phyloP scores from a whole-genome alignment of 2,888 invertebrate species.

The Pammene aurita region DNA sequence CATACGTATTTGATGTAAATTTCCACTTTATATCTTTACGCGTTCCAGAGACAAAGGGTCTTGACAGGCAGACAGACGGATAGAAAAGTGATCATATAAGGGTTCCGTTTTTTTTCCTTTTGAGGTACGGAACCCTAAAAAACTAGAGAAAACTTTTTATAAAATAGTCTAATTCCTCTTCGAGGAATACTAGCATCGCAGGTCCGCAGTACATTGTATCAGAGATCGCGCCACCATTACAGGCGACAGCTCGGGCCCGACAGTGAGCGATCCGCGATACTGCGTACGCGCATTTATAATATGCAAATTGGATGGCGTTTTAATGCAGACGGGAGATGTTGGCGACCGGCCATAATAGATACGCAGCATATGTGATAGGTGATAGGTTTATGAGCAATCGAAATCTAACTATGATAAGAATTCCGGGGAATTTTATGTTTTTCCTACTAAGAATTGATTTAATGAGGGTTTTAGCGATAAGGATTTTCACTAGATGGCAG shows the following conservation, averaged over 20 bases:
- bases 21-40: too few relatives aligned
- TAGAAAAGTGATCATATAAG: too few relatives aligned
- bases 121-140: too few relatives aligned
- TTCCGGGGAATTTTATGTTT: neutral
- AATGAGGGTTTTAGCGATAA: too few relatives aligned
- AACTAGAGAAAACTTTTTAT: too few relatives aligned
- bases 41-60: too few relatives aligned
- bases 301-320: constrained; percentile 39
- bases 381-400: constrained; percentile 19
- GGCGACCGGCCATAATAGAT: constrained; percentile 13
- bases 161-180: too few relatives aligned
- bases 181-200: neutral
- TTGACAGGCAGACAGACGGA: too few relatives aligned
- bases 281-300: constrained; percentile 41
- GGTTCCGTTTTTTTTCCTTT: too few relatives aligned
- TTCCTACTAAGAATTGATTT: too few relatives aligned
- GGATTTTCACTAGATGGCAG: too few relatives aligned
- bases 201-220: constrained; percentile 32
- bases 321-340: constrained; percentile 30
- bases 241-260: constrained; percentile 37
- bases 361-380: constrained; percentile 2
- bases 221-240: constrained; percentile 38
- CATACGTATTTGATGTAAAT: too few relatives aligned
- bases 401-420: neutral
- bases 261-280: constrained; percentile 41